Evolutionary conservation across 2,113 vertebrate genomes (phyloP).

Genomic region (Cisticola juncidis): DNA sequence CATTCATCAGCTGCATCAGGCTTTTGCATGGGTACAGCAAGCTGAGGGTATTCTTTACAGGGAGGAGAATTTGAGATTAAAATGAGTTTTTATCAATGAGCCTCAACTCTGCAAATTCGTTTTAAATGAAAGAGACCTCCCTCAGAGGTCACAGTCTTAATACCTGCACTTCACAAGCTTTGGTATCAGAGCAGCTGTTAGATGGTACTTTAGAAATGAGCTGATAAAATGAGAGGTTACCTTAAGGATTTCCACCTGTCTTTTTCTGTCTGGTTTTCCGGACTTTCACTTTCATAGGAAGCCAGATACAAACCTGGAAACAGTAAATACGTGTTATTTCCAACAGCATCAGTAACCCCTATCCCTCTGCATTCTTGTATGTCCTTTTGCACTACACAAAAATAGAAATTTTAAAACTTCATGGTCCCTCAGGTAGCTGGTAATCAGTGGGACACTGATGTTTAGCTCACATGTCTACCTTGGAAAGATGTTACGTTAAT

Average conservation of each 20-base stretch:
- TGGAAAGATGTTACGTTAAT: background rate
- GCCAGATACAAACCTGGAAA: conserved; percentile 79
- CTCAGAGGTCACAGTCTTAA: background rate
- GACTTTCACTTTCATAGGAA: conserved; percentile 83
- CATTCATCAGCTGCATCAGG: background rate
- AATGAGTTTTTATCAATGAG: background rate
- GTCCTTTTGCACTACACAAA: background rate
- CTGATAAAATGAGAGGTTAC: conserved; percentile 45
- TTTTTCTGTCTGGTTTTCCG: conserved; percentile 81
- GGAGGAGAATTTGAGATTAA: background rate
- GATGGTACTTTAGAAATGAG: background rate
- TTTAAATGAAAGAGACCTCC: background rate
- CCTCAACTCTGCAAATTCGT: background rate
- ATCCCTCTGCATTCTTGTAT: background rate
- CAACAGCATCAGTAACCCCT: background rate
- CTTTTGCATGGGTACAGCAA: background rate
- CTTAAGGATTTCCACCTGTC: conserved; percentile 82
- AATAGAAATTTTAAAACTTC: background rate
- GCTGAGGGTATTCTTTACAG: background rate
- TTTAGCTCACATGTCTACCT: background rate
- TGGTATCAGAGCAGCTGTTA: background rate
- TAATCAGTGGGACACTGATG: background rate
- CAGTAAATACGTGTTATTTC: background rate
- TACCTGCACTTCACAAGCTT: background rate
- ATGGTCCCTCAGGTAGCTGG: background rate